Evolutionary conservation across 1,140 invertebrate species (phyloP).

Genomic region (Chlorops oryzae): DNA sequence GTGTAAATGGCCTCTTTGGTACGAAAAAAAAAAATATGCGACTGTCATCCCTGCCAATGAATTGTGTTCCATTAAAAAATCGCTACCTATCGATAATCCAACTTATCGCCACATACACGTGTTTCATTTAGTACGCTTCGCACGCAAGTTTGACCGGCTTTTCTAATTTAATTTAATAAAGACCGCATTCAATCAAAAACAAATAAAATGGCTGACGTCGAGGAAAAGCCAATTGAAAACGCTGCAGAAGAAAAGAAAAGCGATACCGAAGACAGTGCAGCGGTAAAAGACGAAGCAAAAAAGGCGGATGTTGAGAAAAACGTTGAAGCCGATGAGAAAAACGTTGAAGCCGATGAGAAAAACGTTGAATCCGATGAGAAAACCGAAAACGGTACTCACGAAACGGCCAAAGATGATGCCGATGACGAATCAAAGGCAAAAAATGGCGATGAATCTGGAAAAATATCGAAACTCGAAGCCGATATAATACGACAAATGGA

Average conservation of each 20-base stretch:
- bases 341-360: slow-evolving; percentile 15
- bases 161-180: not conserved
- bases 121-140: too few species aligned
- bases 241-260: slow-evolving; percentile 1
- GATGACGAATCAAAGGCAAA: slow-evolving; percentile 11
- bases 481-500: slow-evolving; percentile 60
- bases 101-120: too few species aligned
- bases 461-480: slow-evolving; percentile 49
- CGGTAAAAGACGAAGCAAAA: not conserved
- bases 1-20: too few species aligned
- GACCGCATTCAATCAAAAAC: not conserved
- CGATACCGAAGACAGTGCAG: not conserved
- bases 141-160: too few species aligned
- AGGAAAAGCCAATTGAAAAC: slow-evolving; percentile 20
- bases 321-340: slow-evolving; percentile 18
- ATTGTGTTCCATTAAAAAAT: too few species aligned
- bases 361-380: slow-evolving; percentile 4
- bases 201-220: slow-evolving; percentile 32
- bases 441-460: not conserved
- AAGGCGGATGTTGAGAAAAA: slow-evolving; percentile 3
- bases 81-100: too few species aligned
- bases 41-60: too few species aligned
- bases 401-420: not conserved
- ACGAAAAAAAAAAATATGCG: too few species aligned
- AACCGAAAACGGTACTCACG: not conserved